Evolutionary conservation across 2,888 invertebrate species (phyloP).

Genomic region (Cantharis nigra): DNA sequence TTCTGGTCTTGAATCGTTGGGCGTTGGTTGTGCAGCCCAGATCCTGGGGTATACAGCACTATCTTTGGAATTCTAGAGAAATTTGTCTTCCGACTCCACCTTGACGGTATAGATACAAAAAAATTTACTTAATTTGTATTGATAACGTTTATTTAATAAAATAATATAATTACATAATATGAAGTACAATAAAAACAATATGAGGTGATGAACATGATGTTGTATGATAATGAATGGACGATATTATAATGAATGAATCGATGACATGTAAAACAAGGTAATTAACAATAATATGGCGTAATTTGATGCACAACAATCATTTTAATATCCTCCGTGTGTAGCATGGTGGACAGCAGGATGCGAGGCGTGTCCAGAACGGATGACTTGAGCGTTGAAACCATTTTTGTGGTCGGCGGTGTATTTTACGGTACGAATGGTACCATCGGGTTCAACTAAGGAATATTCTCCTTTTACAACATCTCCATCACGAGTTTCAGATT

Average conservation of each 20-base stretch:
- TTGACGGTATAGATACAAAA: not conserved
- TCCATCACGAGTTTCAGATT: conserved; percentile 63
- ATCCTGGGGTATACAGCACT: too few species aligned
- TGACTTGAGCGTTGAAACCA: conserved; percentile 62
- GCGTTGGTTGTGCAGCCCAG: too few species aligned
- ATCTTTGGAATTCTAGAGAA: too few species aligned
- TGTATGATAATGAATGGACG: not conserved
- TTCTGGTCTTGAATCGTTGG: too few species aligned
- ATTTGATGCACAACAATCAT: not conserved
- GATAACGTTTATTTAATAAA: not conserved
- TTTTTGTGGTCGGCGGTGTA: conserved; percentile 46
- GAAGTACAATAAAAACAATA: not conserved
- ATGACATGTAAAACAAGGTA: not conserved
- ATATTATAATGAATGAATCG: not conserved
- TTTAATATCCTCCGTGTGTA: not conserved
- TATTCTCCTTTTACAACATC: conserved; percentile 58
- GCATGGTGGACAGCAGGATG: conserved; percentile 50
- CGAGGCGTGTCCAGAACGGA: conserved; percentile 65
- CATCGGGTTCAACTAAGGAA: conserved; percentile 45
- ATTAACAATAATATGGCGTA: not conserved
- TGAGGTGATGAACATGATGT: not conserved
- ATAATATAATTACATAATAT: not conserved
- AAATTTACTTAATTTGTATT: not conserved
- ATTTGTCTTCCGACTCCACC: conserved; percentile 21
- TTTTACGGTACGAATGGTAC: conserved; percentile 44